These are phyloP conservation scores for Lota lota DNA, from an alignment of 2,113 vertebrate genomes.

Conservation along the genomic window DNA sequence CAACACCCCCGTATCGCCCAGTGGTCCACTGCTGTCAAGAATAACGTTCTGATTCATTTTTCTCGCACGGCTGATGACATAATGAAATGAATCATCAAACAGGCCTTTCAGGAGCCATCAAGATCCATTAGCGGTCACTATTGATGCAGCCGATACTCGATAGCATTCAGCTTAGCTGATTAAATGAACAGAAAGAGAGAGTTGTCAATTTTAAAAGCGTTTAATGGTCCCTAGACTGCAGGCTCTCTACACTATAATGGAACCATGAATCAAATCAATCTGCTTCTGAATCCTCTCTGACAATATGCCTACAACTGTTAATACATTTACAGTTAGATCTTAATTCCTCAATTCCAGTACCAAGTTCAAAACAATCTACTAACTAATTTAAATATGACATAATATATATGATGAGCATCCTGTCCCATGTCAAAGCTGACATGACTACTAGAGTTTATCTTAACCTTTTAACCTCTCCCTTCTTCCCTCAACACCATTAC, in stretches of 20 bases:
- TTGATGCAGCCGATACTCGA: background rate
- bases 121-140: background rate
- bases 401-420: too few species aligned
- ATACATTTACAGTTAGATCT: too few species aligned
- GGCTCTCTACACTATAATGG: background rate
- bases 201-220: background rate
- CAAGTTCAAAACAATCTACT: too few species aligned
- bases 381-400: too few species aligned
- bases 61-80: background rate
- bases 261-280: background rate
- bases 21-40: background rate
- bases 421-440: too few species aligned
- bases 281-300: too few species aligned
- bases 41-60: slow-evolving; percentile 15
- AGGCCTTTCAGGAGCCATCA: background rate
- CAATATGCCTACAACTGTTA: too few species aligned
- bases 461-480: too few species aligned
- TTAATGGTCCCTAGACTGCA: background rate
- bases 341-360: too few species aligned
- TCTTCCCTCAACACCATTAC: too few species aligned
- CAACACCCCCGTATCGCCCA: too few species aligned
- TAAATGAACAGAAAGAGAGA: background rate
- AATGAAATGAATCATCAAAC: background rate
- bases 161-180: background rate
- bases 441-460: too few species aligned